Evolutionary conservation across 35 echinoderm and acorn worm species (phyloP).

Genomic region (Lytechinus variegatus): DNA sequence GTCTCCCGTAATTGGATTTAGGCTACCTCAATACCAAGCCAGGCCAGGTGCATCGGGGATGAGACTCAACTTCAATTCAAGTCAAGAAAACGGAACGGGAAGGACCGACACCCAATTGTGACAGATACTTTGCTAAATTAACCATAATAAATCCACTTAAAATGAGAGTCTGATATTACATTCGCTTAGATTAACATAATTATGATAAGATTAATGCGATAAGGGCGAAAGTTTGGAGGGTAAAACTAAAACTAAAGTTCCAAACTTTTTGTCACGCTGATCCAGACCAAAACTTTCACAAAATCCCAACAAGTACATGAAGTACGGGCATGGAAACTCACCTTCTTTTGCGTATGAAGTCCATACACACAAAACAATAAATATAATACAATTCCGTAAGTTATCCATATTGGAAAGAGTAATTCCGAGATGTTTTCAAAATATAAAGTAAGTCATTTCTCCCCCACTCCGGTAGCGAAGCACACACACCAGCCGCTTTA

Average conservation of each 20-base stretch:
- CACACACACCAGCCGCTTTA: background rate
- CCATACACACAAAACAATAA: constrained; percentile 5
- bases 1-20: background rate
- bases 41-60: background rate
- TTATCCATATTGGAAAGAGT: constrained; percentile 13
- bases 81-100: too few relatives aligned
- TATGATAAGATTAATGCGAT: background rate
- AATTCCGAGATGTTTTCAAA: constrained; percentile 3
- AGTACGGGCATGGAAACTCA: background rate
- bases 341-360: constrained; percentile 18
- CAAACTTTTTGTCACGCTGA: background rate
- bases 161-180: background rate
- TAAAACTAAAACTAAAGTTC: background rate
- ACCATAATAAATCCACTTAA: background rate
- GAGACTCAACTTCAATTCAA: background rate
- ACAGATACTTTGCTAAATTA: background rate
- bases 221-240: too few relatives aligned
- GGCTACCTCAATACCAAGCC: background rate
- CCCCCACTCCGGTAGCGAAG: background rate
- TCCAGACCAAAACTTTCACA: background rate
- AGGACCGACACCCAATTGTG: background rate
- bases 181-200: background rate
- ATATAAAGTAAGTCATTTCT: constrained; percentile 4
- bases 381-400: constrained; percentile 20
- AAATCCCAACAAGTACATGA: background rate